Conservation (phyloP, 1,140 invertebrate species). For the Meloidogyne exigua region DNA sequence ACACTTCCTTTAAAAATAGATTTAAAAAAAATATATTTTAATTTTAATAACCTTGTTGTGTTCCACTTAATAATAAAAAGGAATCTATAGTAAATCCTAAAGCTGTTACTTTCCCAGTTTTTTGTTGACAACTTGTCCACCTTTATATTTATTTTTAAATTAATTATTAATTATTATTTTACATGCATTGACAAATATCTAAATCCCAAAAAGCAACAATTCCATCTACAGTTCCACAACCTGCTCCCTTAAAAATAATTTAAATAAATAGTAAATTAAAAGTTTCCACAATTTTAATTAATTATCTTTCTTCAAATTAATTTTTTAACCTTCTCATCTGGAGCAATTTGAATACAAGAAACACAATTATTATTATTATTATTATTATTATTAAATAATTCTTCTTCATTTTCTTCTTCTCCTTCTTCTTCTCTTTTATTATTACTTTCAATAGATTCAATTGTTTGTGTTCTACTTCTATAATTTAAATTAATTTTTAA, state of each 20-base stretch:
- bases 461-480: neutral
- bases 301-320: no score
- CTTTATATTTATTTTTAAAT: neutral
- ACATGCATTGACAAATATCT: constrained; percentile 49
- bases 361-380: constrained; percentile 13
- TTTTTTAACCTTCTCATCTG: constrained; percentile 31
- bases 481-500: constrained; percentile 29
- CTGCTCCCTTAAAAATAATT: constrained; percentile 34
- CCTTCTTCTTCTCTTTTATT: neutral
- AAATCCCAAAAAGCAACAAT: constrained; percentile 52
- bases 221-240: constrained; percentile 49
- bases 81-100: constrained; percentile 46
- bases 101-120: constrained; percentile 47
- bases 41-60: constrained; percentile 24
- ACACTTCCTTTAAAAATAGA: constrained; percentile 22
- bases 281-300: no score
- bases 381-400: neutral
- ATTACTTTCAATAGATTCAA: neutral
- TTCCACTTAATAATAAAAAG: constrained; percentile 44
- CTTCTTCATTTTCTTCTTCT: neutral
- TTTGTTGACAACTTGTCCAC: constrained; percentile 42
- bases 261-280: neutral
- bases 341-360: constrained; percentile 37
- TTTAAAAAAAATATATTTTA: neutral
- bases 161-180: constrained; percentile 15